Conservation (phyloP, 2,113 vertebrate species). For the Athene noctua region DNA sequence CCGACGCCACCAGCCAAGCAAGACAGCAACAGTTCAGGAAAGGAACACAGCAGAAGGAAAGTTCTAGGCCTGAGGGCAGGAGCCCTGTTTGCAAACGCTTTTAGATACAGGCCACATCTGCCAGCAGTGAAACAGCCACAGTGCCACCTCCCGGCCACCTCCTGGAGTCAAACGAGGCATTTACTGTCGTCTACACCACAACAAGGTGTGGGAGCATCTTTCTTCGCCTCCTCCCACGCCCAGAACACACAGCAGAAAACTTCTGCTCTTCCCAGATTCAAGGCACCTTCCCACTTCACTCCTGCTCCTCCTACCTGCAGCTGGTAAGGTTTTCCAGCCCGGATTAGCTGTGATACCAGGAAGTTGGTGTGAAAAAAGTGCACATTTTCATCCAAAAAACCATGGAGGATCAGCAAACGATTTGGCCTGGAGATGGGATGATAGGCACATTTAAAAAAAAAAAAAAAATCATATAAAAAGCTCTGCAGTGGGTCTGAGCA, state of each 20-base stretch:
- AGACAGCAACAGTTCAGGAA: neutral
- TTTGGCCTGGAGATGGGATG: constrained; percentile 82
- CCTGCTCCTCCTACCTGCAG: constrained; percentile 82
- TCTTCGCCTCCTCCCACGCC: neutral
- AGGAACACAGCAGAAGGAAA: neutral
- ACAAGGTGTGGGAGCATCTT: neutral
- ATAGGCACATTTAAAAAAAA: neutral
- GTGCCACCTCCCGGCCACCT: constrained; percentile 54
- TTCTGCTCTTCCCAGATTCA: neutral
- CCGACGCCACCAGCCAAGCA: neutral
- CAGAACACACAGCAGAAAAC: neutral
- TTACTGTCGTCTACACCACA: fast-evolving
- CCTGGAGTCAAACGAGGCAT: fast-evolving
- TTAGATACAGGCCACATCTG: neutral
- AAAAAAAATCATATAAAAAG: neutral
- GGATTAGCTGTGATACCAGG: constrained; percentile 96
- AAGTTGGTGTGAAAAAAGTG: constrained; percentile 99
- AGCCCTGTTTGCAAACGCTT: neutral
- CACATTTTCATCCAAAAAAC: constrained; percentile 98
- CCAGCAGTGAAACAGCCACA: neutral
- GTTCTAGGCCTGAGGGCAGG: constrained; percentile 14
- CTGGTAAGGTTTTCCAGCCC: constrained; percentile 97
- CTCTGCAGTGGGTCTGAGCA: neutral
- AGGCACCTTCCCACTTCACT: neutral
- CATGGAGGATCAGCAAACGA: constrained; percentile 95